Percentiles rank a stretch among this genome's conserved stretches.
These are phyloP conservation scores for Eclectus roratus DNA, from an alignment of 2,113 vertebrate genomes.

Conservation along the genomic window DNA sequence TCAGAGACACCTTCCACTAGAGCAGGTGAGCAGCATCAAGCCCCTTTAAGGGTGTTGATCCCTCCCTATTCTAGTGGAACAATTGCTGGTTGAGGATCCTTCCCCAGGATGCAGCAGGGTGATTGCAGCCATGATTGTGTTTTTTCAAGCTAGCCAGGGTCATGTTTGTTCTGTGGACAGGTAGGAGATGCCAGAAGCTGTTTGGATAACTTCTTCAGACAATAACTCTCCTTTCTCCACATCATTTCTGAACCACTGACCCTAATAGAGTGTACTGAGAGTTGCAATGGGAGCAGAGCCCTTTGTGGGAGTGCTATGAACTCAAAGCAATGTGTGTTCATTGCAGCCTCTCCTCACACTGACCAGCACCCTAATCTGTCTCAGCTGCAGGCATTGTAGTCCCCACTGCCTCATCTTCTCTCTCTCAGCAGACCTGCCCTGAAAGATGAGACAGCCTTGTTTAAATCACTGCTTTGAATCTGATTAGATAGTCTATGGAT, in stretches of 20 bases:
- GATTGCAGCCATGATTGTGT: neutral
- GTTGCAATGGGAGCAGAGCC: neutral
- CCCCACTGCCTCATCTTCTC: neutral
- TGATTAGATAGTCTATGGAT: neutral
- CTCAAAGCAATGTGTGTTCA: neutral
- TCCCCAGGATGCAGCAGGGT: neutral
- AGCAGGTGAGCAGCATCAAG: neutral
- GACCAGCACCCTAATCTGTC: neutral
- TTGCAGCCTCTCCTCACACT: neutral
- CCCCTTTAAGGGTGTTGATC: neutral
- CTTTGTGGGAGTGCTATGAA: neutral
- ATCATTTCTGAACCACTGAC: neutral
- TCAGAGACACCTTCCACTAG: neutral
- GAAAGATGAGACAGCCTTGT: neutral
- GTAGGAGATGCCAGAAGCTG: neutral
- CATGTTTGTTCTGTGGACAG: neutral
- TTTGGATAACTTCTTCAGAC: neutral
- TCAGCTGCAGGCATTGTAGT: neutral
- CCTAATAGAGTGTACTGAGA: neutral
- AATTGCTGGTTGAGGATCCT: neutral
- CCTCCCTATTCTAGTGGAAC: neutral
- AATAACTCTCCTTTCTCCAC: neutral
- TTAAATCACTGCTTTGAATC: neutral
- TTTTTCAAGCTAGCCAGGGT: neutral
- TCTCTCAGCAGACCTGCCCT: neutral